Base-by-base conservation (phyloP, 1,140 invertebrate species). In the Paraescarpia echinospica region DNA sequence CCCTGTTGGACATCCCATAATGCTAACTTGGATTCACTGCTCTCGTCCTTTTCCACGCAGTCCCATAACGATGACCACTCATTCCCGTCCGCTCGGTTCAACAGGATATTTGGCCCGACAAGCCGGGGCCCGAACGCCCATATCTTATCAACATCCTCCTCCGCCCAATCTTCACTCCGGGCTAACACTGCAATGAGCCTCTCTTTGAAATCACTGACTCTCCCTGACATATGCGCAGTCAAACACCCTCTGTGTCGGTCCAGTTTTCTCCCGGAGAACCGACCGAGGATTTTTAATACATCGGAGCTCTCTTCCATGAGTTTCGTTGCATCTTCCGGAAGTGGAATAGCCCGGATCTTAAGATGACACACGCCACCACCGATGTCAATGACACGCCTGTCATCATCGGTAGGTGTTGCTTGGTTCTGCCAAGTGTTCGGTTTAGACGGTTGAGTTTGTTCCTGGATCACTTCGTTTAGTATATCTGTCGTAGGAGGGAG, bases 61-160 rank as follows among this genome's bases (percentile, higher is more conserved):
- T 93, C 93, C 97, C 97, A 97, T 33, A 97, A 92, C 22, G 95
- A 95, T 22, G 94, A 95, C 41, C 96, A 94, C 8, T 96, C 93
- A 93, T 96, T 96, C 88, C 94, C 94, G 33, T 94, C 92, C 1
- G 97, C 96, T 93, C 97, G 96, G 96, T 99, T 99, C 0, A 99
- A 94, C 27, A 99, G 95, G 93, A 99, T 96, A 96, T 99, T 99
- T 6, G 98, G 97, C 27, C 98, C 98, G 95, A 97, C 98, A 95
- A 98, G 97, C 93, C 97, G 97, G 27, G 99, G 99, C 0, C 99
- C 99, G 95, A 99, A 98, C 1, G 98, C 97, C 98, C 98, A 99
- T 94, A 99, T 98, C 94, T 97, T 96, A 92, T 98, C 96, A 0
- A 98, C 96, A 92, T 97, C 95, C 90, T 97, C 96, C 90, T 96